Percentiles rank a stretch among this genome's conserved stretches.
Evolutionary conservation across 2,888 invertebrate species (phyloP).

Genomic region (Brachypalpus laphriformis): DNA sequence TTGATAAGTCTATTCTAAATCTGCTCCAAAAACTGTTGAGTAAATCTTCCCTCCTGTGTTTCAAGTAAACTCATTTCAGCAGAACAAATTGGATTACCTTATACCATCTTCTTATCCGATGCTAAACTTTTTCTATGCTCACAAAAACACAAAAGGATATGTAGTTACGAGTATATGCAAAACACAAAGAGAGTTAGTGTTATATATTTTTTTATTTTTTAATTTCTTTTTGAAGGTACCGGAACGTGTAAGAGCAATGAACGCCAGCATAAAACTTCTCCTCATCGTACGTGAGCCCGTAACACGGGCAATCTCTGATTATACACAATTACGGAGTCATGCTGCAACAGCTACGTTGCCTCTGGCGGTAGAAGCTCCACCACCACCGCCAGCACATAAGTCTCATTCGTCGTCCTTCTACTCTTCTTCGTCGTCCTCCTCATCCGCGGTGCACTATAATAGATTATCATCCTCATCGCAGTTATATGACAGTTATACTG

Average conservation of each 20-base stretch:
- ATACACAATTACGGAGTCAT: constrained; percentile 94
- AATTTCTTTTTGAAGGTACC: constrained; percentile 87
- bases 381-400: constrained; percentile 42
- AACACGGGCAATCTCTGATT: constrained; percentile 97
- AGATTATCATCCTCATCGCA: constrained; percentile 78
- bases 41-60: background rate
- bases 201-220: background rate
- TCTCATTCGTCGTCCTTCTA: constrained; percentile 40
- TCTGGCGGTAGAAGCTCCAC: constrained; percentile 77
- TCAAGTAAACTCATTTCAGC: background rate
- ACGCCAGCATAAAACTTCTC: constrained; percentile 94
- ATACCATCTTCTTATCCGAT: background rate
- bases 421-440: constrained; percentile 72
- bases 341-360: constrained; percentile 89
- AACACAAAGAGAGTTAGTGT: background rate
- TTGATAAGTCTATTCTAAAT: too few species aligned
- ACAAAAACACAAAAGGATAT: background rate
- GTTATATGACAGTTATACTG: constrained; percentile 80
- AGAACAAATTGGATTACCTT: constrained; percentile 7
- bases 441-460: constrained; percentile 77
- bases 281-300: constrained; percentile 98
- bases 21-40: background rate
- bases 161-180: background rate
- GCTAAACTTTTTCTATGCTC: background rate
- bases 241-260: constrained; percentile 96